Base-by-base conservation (phyloP, 2,113 vertebrate species). In the Ameiurus melas region DNA sequence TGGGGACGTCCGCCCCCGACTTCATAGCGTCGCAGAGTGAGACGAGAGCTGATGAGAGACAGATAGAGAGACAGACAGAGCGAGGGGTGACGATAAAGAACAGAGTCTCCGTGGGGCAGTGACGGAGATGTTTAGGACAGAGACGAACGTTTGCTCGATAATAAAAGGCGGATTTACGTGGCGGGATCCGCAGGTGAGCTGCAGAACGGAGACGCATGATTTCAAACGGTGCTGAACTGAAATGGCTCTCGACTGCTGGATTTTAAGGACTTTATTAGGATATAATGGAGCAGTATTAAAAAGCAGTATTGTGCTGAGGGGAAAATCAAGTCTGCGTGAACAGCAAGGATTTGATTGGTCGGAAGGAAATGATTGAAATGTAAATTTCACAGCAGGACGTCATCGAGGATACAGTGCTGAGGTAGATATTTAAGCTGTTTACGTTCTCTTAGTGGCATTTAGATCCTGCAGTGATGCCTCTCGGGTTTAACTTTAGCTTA, bases 81-180 rank as follows among this genome's bases (percentile, higher is more conserved):
- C 0, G 57, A 36, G 19, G 19, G 33, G 25, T 25, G 5, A 53
- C n/a, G 53, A 78, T 53, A 17, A 27, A 51, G 22, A 86, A 10
- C 20, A 5, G 16, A 5, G 53, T 39, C 30, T 60, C 80, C 0
- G 57, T 8, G 55, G 36, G 27, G 19, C 30, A 5, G 7, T 47
- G 83, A 87, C 64, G 58, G 79, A 87, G 75, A 66, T 73, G 53
- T 66, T 66, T 5, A 53, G 58, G 57, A 79, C 58, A 68, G 86
- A 87, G 73, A 85, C 25, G 62, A 87, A 78, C 62, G 20, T 43
- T n/a, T 8, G 60, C 55, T 81, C 58, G 80, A 83, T 77, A 55
- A 88, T 85, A 85, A 85, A 60, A 25, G 85, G 77, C 47, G 51
- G 33, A 25, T 13, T 86, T 86, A 57, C 7, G 20, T 39, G 55